Percentiles rank a stretch among this genome's conserved stretches.
Evolutionary conservation across 2,797 vertebrate species (phyloP).

Genomic region (Varecia variegata): DNA sequence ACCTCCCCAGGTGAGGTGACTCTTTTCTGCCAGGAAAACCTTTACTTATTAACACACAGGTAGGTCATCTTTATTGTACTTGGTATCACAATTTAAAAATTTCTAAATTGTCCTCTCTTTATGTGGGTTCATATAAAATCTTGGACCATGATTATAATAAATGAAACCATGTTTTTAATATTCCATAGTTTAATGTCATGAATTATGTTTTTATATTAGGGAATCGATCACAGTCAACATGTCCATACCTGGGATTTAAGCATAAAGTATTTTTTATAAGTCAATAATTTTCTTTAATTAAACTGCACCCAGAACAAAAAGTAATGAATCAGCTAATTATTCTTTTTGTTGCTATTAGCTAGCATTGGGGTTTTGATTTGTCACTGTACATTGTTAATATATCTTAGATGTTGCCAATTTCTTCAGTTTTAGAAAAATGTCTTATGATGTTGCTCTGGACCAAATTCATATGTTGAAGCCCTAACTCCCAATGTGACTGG

Average conservation of each 20-base stretch:
- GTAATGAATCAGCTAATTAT: background rate
- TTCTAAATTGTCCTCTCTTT: background rate
- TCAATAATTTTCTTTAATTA: slow-evolving; percentile 26
- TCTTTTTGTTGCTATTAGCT: background rate
- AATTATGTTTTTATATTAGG: background rate
- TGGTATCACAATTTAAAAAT: background rate
- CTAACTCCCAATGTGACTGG: background rate
- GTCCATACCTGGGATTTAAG: background rate
- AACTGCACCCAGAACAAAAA: background rate
- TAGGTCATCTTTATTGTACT: background rate
- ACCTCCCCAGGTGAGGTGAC: background rate
- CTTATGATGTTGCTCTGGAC: background rate
- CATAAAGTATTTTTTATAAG: background rate
- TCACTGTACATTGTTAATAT: background rate
- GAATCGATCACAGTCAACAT: background rate
- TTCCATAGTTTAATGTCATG: background rate
- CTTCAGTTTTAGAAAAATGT: background rate
- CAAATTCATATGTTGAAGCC: background rate
- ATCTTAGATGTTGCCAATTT: background rate
- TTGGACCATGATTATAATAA: background rate
- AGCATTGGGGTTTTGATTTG: background rate
- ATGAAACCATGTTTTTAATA: background rate
- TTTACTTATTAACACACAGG: background rate
- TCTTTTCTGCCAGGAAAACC: background rate
- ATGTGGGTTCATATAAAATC: background rate